Evolutionary conservation across 2,888 invertebrate genomes (phyloP), one percentile per base, ranked within the genome.

Genomic region (Chalcosyrphus nemorum): DNA sequence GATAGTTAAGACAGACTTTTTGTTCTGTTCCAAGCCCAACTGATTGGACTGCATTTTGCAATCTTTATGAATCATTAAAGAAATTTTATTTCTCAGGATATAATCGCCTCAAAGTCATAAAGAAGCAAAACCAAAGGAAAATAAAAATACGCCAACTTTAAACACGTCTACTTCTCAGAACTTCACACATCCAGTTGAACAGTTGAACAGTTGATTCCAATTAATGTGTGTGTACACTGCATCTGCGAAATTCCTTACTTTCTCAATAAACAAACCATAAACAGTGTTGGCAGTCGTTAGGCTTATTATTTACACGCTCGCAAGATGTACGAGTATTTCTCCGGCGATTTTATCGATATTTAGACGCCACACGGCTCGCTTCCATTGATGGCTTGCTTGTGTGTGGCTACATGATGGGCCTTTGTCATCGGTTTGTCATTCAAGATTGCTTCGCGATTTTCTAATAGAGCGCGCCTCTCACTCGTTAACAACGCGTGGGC

Each of bases 271-370:
- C 70, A 84, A 80, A 59, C 47, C 70, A 59, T 80, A 68, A 66
- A 47, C 68, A 68, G 7, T 21, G 41, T 61, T 68, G 32, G 65
- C 35, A 19, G 72, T 52, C 52, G 65, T 59, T 59, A 4, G 35
- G 70, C 24, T 65, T 47, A 56, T 24, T 29, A 29, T 65, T 47
- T 57, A 57, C 50, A 61, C 47, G 47, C 32, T 41, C n/a, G n/a
- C n/a, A n/a, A n/a, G 41, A 45, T 61, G 75, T n/a, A n/a, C n/a
- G 47, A 63, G 41, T 41, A 70, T 45, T 52, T 50, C 68, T 32
- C 68, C 41, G 74, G 68, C 80, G 59, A 52, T 80, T 84, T 84
- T 75, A 84, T 84, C 57, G 84, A 65, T 66, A 75, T 84, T 84
- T 80, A 59, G 74, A 80, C 74, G 84, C 80, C 80, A 80, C 74